Evolutionary conservation across 2,113 vertebrate genomes (phyloP).

Genomic region (Ceyx cyanopectus): DNA sequence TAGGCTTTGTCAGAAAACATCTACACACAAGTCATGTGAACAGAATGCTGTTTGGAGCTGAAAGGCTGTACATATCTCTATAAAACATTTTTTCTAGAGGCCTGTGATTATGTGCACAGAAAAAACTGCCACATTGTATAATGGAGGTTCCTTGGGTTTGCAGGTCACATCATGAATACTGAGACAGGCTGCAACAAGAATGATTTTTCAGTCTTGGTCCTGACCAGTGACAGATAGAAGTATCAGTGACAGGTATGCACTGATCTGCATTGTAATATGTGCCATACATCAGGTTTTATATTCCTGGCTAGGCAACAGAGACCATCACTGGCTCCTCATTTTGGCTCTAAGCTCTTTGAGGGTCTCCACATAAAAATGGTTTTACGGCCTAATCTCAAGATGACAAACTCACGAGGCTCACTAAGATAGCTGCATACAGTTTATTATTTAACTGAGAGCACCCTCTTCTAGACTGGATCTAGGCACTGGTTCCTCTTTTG

Average conservation of each 20-base stretch:
- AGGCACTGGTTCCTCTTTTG: not conserved
- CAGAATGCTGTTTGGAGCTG: not conserved
- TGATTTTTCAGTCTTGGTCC: not conserved
- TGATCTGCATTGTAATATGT: not conserved
- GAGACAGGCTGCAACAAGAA: not conserved
- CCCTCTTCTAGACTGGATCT: not conserved
- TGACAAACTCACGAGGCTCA: not conserved
- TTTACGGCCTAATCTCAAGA: not conserved
- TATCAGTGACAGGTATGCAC: not conserved
- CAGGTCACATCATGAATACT: not conserved
- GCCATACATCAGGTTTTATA: not conserved
- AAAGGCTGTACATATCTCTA: not conserved
- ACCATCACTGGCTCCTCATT: not conserved
- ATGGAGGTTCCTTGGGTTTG: not conserved
- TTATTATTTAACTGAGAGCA: not conserved
- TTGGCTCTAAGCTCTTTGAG: not conserved
- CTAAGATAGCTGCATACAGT: not conserved
- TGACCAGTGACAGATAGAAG: not conserved
- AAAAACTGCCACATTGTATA: not conserved
- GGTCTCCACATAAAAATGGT: not conserved
- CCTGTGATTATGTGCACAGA: not conserved
- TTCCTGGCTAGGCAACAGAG: not conserved
- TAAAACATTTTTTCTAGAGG: not conserved
- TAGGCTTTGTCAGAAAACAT: not conserved
- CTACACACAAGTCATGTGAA: fast-evolving